Conservation (phyloP, 2,113 vertebrate species). For the Salvelinus namaycush region DNA sequence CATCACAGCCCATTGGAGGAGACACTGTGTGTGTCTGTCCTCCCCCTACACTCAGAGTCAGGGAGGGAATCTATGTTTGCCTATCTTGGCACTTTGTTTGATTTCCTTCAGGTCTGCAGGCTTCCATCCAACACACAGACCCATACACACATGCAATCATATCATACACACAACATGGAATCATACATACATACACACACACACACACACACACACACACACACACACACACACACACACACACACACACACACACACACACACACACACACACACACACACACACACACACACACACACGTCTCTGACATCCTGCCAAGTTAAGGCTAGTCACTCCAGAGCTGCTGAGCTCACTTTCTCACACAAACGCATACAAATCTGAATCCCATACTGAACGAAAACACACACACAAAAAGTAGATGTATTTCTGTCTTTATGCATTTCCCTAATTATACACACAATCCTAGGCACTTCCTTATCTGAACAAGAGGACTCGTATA, state of each 20-base stretch:
- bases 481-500: neutral
- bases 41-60: neutral
- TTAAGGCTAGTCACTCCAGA: constrained; percentile 66
- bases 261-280: too few species aligned
- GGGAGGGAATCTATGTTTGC: constrained; percentile 21
- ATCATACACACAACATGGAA: constrained; percentile 2
- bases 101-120: constrained; percentile 21
- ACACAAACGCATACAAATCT: constrained; percentile 27
- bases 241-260: too few species aligned
- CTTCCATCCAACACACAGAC: constrained; percentile 15
- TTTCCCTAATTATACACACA: too few species aligned
- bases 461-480: too few species aligned
- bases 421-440: too few species aligned
- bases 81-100: constrained; percentile 28
- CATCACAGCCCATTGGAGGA: neutral
- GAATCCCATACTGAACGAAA: too few species aligned
- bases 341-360: constrained; percentile 61
- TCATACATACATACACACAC: neutral
- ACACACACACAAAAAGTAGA: neutral
- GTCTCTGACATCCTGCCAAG: constrained; percentile 37
- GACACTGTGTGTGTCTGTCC: neutral
- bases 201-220: too few species aligned
- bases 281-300: constrained; percentile 1
- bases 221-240: too few species aligned
- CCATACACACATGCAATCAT: constrained; percentile 10